Evolutionary conservation across 2,797 vertebrate species (phyloP).

Genomic region (Pseudopleuronectes americanus): DNA sequence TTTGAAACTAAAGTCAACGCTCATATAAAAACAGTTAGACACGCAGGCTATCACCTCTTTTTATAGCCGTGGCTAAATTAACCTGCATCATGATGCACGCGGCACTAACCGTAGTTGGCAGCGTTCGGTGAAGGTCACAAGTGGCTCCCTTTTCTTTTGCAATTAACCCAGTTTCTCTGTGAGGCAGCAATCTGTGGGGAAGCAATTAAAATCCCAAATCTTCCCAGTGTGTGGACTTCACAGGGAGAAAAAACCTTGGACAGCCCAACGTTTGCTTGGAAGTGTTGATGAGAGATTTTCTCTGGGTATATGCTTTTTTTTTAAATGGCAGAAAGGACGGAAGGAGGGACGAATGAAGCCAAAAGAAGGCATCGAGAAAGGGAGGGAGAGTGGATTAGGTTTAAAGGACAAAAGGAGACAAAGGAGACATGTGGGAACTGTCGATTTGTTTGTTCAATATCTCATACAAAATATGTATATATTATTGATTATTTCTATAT

Average conservation of each 20-base stretch:
- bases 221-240: constrained; percentile 65
- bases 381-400: neutral
- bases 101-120: constrained; percentile 60
- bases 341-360: neutral
- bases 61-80: constrained; percentile 38
- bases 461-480: neutral
- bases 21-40: constrained; percentile 28
- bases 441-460: neutral
- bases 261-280: constrained; percentile 39
- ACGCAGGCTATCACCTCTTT: constrained; percentile 1
- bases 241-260: constrained; percentile 51
- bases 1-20: constrained; percentile 28
- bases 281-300: constrained; percentile 45
- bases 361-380: neutral
- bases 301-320: constrained; percentile 14
- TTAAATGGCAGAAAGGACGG: neutral
- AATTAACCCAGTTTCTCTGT: constrained; percentile 79
- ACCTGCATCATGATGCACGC: constrained; percentile 23
- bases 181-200: constrained; percentile 78
- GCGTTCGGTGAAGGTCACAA: constrained; percentile 66
- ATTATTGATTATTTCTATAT: neutral
- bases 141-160: constrained; percentile 66
- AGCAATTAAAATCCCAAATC: constrained; percentile 78
- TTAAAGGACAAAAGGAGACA: neutral
- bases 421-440: neutral